Conservation (phyloP, 2,797 vertebrate species). For the Semaprochilodus insignis region DNA sequence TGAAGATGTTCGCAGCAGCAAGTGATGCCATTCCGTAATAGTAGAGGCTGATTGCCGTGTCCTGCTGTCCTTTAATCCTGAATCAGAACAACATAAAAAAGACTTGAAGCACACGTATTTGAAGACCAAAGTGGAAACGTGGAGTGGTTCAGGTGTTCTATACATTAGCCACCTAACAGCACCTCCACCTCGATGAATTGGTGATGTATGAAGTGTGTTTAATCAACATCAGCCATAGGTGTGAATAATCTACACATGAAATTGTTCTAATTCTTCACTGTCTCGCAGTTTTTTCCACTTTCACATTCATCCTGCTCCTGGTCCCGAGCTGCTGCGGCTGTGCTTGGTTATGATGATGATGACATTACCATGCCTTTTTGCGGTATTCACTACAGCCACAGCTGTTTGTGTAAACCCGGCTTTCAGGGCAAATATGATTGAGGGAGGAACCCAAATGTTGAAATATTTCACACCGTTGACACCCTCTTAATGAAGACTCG, state of each 20-base stretch:
- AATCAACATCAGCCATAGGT: constrained; percentile 38
- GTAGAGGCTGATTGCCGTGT: not conserved
- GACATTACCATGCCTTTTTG: constrained; percentile 70
- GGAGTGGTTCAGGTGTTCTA: not conserved
- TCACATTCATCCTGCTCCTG: constrained; percentile 6
- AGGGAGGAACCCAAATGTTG: constrained; percentile 58
- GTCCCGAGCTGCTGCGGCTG: not conserved
- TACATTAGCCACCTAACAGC: not conserved
- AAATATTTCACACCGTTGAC: constrained; percentile 62
- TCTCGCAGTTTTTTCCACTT: not conserved
- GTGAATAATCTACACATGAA: constrained; percentile 49
- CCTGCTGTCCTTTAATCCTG: not conserved
- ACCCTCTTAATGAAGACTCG: constrained; percentile 51
- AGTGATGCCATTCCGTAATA: not conserved
- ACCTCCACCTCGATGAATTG: not conserved
- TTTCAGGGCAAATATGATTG: constrained; percentile 58
- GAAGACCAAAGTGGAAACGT: not conserved
- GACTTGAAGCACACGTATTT: not conserved
- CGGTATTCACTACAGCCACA: constrained; percentile 54
- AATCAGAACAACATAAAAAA: not conserved
- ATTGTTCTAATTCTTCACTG: constrained; percentile 46
- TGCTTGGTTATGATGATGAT: constrained; percentile 61
- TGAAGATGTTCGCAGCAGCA: not conserved
- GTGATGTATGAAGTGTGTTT: constrained; percentile 24
- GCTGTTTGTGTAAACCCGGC: constrained; percentile 69